phyloP scores from a whole-genome alignment of 2,797 vertebrate genomes.

The Sebastes ruberrimus region DNA sequence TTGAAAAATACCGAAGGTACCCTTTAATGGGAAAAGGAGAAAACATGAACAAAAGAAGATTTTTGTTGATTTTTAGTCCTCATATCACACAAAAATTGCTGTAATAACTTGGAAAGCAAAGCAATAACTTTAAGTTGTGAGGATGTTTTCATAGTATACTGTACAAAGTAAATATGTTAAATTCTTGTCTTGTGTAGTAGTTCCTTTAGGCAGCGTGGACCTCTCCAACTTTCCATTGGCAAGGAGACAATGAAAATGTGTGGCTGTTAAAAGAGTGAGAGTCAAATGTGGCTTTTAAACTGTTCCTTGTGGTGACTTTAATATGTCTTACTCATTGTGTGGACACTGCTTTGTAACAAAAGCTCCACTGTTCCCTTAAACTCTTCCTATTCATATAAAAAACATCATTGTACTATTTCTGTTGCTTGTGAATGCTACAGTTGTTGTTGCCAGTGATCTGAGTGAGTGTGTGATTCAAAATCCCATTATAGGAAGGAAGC shows the following conservation, averaged over 20 bases:
- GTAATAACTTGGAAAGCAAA: not conserved
- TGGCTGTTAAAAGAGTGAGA: not conserved
- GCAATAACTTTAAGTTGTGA: not conserved
- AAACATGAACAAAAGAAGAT: not conserved
- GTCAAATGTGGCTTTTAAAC: conserved; percentile 1
- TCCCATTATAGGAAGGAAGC: not conserved
- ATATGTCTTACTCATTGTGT: not conserved
- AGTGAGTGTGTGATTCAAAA: not conserved
- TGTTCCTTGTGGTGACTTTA: not conserved
- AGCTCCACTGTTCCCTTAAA: not conserved
- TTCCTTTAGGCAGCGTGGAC: conserved; percentile 5
- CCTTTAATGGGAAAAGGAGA: not conserved
- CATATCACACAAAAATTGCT: not conserved
- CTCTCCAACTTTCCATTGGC: conserved; percentile 2
- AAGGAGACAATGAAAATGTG: conserved; percentile 15
- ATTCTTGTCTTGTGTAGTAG: conserved; percentile 13
- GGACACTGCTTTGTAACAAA: not conserved
- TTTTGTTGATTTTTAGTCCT: not conserved
- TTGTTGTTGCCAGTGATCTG: not conserved
- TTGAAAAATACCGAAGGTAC: not conserved
- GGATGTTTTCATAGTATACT: not conserved
- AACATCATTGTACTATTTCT: not conserved
- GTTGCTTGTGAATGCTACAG: conserved; percentile 3
- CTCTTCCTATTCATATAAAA: not conserved
- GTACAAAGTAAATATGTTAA: not conserved